Percentiles rank a stretch among this genome's conserved stretches.
Evolutionary conservation across 2,888 invertebrate species (phyloP).

Genomic region (Tachystola acroxantha): DNA sequence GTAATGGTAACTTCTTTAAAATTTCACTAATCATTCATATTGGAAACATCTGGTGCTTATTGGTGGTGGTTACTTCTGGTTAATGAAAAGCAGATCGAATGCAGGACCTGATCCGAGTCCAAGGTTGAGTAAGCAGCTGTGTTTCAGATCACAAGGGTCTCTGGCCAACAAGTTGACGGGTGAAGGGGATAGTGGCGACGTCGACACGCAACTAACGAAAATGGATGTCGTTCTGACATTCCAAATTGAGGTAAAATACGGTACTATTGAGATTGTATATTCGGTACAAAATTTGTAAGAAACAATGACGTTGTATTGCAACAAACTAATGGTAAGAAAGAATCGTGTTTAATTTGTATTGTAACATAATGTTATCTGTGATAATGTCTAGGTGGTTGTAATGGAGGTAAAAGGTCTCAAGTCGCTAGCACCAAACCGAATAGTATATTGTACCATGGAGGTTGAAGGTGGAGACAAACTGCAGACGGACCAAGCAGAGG

Average conservation of each 20-base stretch:
- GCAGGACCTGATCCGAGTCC: constrained; percentile 76
- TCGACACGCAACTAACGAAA: constrained; percentile 97
- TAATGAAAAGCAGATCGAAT: constrained; percentile 40
- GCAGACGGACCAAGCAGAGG: constrained; percentile 99
- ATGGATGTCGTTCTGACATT: constrained; percentile 98
- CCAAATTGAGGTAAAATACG: constrained; percentile 89
- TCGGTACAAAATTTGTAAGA: too few species aligned
- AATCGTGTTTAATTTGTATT: too few species aligned
- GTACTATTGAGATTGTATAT: too few species aligned
- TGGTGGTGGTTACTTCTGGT: constrained; percentile 4
- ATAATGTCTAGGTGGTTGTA: constrained; percentile 90
- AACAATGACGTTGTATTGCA: too few species aligned
- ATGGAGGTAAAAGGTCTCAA: constrained; percentile 99
- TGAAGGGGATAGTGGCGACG: constrained; percentile 96
- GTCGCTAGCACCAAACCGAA: constrained; percentile 96
- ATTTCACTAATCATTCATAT: not conserved
- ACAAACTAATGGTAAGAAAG: too few species aligned
- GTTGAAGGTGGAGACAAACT: constrained; percentile 99
- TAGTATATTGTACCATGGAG: constrained; percentile 99
- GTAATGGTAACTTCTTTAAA: not conserved
- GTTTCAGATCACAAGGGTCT: constrained; percentile 92
- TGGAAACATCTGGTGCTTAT: not conserved
- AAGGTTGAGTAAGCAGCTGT: constrained; percentile 80
- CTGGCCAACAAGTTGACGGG: constrained; percentile 94
- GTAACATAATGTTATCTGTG: not conserved